Conservation (phyloP, 2,113 vertebrate species). For the Thymallus thymallus region DNA sequence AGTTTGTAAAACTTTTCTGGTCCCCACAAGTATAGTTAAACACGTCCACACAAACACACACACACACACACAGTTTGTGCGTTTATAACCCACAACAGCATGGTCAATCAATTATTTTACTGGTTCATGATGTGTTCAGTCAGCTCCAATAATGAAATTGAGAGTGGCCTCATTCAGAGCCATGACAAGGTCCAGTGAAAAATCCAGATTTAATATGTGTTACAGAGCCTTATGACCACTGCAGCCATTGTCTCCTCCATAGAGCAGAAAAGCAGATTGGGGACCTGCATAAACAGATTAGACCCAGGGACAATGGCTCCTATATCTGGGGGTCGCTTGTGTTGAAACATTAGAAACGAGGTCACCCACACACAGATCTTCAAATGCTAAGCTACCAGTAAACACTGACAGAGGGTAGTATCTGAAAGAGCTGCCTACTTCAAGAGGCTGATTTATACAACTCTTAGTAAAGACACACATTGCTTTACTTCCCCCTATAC, state of each 20-base stretch:
- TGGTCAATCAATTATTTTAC: conserved; percentile 87
- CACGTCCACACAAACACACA: conserved; percentile 7
- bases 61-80: conserved; percentile 47
- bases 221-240: conserved; percentile 84
- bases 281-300: conserved; percentile 96
- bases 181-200: conserved; percentile 79
- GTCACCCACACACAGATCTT: conserved; percentile 52
- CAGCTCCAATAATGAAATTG: conserved; percentile 88
- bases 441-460: not conserved
- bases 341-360: conserved; percentile 64
- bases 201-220: conserved; percentile 89
- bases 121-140: conserved; percentile 81
- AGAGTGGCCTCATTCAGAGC: conserved; percentile 87
- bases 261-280: conserved; percentile 87
- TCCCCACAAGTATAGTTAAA: too few relatives aligned
- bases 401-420: not conserved
- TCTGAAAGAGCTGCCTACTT: not conserved
- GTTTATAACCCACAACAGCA: conserved; percentile 74
- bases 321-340: conserved; percentile 65
- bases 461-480: not conserved
- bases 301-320: conserved; percentile 86
- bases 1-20: too few relatives aligned
- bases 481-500: not conserved
- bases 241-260: conserved; percentile 70
- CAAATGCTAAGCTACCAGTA: not conserved